Base-by-base conservation (phyloP, 2,797 vertebrate species). In the Epinephelus malabaricus region DNA sequence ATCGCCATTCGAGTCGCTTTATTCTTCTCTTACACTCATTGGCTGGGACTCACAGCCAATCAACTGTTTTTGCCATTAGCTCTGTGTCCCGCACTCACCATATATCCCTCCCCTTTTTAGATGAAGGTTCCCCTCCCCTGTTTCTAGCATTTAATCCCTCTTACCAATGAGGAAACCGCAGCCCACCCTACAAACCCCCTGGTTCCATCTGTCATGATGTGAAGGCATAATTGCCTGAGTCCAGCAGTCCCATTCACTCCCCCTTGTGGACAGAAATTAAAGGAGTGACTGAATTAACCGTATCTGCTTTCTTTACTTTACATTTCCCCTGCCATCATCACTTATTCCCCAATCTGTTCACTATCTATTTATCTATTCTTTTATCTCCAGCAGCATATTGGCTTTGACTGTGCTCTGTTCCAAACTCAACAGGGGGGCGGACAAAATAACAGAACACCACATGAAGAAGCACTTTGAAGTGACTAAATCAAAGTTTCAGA, bases 1-100 rank as follows among this genome's bases (percentile, higher is more conserved):
- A 93, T 94, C 3, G 74, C 91, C 89, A 87, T 72, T 81, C 55
- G 79, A 95, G 92, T 93, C 88, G 92, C 92, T 93, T 93, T 91
- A 94, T 94, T 94, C 78, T 91, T 85, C 93, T 91, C 92, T 78
- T 73, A 65, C 79, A 21, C 82, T 88, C 89, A 53, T 65, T 83
- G 91, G 90, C 71, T 91, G 86, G 84, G 82, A 86, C 87, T 49
- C 84, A 47, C 81, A 92, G 92, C 95, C 92, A 93, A 90, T 93
- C 87, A 85, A 18, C 72, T 76, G 65, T 49, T 49, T 69, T 68
- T 80, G 50, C 71, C 78, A 81, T 89, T 81, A 77, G 58, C 76
- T 79, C 71, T 73, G 40, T 74, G 76, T 54, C 79, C 72, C 34
- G 2, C 69, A 50, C 55, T 43, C 76, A 60, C 43, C 72, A 46